Conservation (phyloP, 2,113 vertebrate species). For the Rhodinocichla rosea region DNA sequence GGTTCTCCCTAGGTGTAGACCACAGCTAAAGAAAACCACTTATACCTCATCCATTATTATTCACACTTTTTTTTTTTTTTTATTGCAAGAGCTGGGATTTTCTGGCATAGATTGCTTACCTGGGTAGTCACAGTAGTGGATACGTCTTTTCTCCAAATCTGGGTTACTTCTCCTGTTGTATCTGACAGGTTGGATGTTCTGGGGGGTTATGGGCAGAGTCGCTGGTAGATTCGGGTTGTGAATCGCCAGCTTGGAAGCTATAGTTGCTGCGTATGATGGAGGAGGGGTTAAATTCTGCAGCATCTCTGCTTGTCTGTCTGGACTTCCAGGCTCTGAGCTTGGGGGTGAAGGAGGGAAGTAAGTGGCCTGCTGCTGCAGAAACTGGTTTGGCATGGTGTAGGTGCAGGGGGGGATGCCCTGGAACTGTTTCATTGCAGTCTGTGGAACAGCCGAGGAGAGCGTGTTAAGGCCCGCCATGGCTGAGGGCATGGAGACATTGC, state of each 20-base stretch:
- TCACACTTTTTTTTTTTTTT: background rate
- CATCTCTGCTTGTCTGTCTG: conserved; percentile 88
- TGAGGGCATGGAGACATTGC: conserved; percentile 73
- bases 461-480: conserved; percentile 79
- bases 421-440: conserved; percentile 79
- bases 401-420: conserved; percentile 77
- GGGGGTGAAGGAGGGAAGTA: conserved; percentile 94
- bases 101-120: conserved; percentile 70
- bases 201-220: conserved; percentile 76
- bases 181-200: conserved; percentile 75
- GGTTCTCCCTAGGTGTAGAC: background rate
- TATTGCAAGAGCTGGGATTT: background rate
- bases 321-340: conserved; percentile 92
- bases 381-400: conserved; percentile 77
- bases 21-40: background rate
- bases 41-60: background rate
- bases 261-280: conserved; percentile 91
- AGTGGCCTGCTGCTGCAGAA: conserved; percentile 79
- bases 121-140: conserved; percentile 94
- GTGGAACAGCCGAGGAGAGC: conserved; percentile 74
- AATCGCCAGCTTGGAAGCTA: conserved; percentile 89
- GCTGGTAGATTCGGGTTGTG: conserved; percentile 78
- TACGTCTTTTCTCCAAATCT: conserved; percentile 92
- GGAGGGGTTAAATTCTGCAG: conserved; percentile 90
- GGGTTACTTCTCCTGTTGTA: conserved; percentile 93